Percentiles rank a stretch among this genome's conserved stretches.
Evolutionary conservation across 2,797 vertebrate genomes (phyloP).

Genomic region (Oreonectes daqikongensis): DNA sequence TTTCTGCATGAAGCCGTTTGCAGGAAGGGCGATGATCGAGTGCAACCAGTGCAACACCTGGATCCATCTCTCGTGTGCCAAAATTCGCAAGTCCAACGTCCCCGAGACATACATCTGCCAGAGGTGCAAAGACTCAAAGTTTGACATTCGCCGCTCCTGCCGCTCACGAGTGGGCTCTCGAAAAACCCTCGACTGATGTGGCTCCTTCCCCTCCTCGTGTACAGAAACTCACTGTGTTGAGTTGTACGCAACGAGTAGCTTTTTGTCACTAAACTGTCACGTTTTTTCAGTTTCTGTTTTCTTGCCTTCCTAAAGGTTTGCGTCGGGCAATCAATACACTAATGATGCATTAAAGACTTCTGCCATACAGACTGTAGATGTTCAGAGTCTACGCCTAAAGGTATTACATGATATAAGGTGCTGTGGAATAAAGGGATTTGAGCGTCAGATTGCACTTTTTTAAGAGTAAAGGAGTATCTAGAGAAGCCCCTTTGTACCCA

Average conservation of each 20-base stretch:
- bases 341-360: constrained; percentile 44
- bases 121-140: constrained; percentile 90
- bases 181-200: constrained; percentile 76
- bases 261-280: not conserved
- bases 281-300: constrained; percentile 45
- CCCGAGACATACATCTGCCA: constrained; percentile 96
- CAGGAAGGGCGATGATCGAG: constrained; percentile 96
- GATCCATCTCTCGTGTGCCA: constrained; percentile 97
- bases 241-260: not conserved
- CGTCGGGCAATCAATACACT: constrained; percentile 76
- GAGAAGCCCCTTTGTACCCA: constrained; percentile 27
- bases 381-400: not conserved
- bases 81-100: constrained; percentile 96
- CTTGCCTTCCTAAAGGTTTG: constrained; percentile 70
- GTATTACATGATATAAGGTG: constrained; percentile 2
- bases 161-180: constrained; percentile 90
- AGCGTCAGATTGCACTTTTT: constrained; percentile 46
- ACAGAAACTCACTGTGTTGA: constrained; percentile 17
- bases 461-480: constrained; percentile 16
- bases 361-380: not conserved
- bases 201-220: constrained; percentile 16
- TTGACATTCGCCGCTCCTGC: constrained; percentile 92
- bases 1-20: constrained; percentile 98
- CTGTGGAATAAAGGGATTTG: constrained; percentile 10
- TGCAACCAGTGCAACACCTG: constrained; percentile 95